phyloP scores from a whole-genome alignment of 2,888 invertebrate species.

The Chydorus sphaericus region DNA sequence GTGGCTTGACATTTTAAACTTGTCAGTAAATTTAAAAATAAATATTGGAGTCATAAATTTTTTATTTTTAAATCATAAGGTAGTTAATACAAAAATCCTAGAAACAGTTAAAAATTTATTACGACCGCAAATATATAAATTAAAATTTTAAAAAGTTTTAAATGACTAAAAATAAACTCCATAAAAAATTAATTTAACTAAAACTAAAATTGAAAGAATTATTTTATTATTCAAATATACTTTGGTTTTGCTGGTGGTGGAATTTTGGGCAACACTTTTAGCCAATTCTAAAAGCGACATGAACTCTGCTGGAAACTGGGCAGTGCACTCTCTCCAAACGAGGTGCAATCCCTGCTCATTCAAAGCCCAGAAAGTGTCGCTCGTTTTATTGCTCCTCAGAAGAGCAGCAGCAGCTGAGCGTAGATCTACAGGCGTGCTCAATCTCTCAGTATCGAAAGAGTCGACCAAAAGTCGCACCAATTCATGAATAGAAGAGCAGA shows the following conservation, averaged over 20 bases:
- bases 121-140: no score
- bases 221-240: neutral
- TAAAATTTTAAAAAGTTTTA: no score
- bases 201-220: no score
- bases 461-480: neutral
- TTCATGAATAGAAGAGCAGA: neutral
- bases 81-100: no score
- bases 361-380: neutral
- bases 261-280: neutral
- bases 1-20: no score
- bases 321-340: neutral
- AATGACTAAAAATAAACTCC: no score
- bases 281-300: neutral
- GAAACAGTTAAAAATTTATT: no score
- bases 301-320: neutral
- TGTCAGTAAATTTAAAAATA: no score
- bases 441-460: neutral
- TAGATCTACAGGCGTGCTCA: neutral
- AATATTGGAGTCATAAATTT: no score
- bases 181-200: no score
- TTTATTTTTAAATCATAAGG: no score
- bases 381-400: neutral
- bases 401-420: neutral
- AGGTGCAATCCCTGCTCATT: neutral
- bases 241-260: neutral